Base-by-base conservation (phyloP, 2,113 vertebrate species). In the Eulemur rufifrons region DNA sequence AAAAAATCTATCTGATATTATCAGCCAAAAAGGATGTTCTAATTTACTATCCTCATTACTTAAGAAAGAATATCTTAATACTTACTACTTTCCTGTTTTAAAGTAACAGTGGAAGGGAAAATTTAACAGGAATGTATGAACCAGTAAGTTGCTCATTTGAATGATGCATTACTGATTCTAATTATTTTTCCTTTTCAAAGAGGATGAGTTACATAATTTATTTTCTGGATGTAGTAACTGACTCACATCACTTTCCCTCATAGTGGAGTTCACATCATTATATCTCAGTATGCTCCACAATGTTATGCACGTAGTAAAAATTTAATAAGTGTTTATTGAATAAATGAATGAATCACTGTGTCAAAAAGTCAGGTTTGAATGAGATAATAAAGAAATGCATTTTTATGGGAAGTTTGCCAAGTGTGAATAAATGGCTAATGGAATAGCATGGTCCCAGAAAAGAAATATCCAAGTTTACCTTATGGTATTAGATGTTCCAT, bases 161-260 rank as follows among this genome's bases (percentile, higher is more conserved):
- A 54, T 66, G 37, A 64, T 61, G 20, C 34, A n/a, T 87, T 80
- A 76, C 56, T 54, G 9, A 87, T 95, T 87, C 80, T 80, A 93
- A 86, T 77, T 76, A 78, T 45, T n/a, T 87, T 84, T 66, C 15
- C 25, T 96, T 89, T 96, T 27, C 29, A 95, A 42, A 73, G 23
- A 71, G 34, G n/a, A 86, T 56, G 11, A 39, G 10, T 97, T 80
- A 25, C 52, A 68, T 59, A 27, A 73, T 59, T 89, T 64, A 71
- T 95, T 91, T 80, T 86, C 76, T 69, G 47, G 37, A 94, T 5
- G 29, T 64, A 25, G 34, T 68, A 86, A 80, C 6, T 89, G 37
- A 86, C 23, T 52, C 14, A 47, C 27, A 47, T 20, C 23, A 34
- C 12, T 11, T 29, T 47, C 8, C 10, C 12, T 11, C 20, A 73